Conservation (phyloP, 2,888 invertebrate species). For the Diplazon laetatorius region DNA sequence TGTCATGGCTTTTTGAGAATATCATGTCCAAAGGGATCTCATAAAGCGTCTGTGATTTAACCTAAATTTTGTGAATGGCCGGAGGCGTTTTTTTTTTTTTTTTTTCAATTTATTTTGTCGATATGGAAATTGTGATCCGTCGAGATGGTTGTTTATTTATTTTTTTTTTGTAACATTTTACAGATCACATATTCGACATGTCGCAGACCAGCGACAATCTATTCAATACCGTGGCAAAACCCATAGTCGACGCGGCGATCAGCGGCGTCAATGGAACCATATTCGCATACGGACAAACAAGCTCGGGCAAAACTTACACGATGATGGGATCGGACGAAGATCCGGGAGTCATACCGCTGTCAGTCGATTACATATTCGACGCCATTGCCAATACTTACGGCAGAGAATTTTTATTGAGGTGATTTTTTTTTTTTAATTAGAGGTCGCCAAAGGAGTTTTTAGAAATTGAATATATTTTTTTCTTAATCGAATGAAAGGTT, state of each 20-base stretch:
- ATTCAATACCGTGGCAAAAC: constrained; percentile 87
- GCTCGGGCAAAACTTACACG: constrained; percentile 94
- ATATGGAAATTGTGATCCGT: no score
- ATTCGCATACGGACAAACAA: constrained; percentile 96
- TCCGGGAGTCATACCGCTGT: constrained; percentile 90
- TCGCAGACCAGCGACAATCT: constrained; percentile 85
- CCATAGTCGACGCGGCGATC: constrained; percentile 88
- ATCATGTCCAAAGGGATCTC: background rate
- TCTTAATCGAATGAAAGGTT: no score
- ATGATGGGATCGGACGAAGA: constrained; percentile 89
- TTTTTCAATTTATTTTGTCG: no score
- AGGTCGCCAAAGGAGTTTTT: no score
- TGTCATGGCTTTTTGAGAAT: no score
- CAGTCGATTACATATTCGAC: constrained; percentile 89
- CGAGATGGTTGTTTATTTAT: background rate
- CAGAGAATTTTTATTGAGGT: constrained; percentile 90
- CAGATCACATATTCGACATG: constrained; percentile 90
- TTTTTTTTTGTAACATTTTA: constrained; percentile 64
- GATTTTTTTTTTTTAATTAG: constrained; percentile 55
- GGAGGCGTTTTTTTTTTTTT: no score
- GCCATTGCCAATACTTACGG: constrained; percentile 85
- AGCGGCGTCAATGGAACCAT: constrained; percentile 93
- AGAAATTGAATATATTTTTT: no score
- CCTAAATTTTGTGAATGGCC: no score
- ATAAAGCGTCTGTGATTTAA: no score